These are phyloP conservation scores for Tetranychus cinnabarinus DNA, from an alignment of 1,140 invertebrate species.

Conservation along the genomic window DNA sequence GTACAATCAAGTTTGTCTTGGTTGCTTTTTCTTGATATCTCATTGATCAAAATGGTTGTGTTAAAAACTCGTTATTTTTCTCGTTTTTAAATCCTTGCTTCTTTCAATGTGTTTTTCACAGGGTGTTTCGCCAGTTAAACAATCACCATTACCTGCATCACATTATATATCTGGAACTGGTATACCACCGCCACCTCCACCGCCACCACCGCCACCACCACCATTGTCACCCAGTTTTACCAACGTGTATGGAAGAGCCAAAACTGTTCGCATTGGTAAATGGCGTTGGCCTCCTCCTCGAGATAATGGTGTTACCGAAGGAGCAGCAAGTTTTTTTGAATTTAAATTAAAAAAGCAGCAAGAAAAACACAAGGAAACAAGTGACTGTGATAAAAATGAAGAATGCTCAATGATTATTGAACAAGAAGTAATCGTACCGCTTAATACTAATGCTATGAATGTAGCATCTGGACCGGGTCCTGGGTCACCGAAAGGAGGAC, in stretches of 20 bases:
- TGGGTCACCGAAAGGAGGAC: neutral
- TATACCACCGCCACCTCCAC: neutral
- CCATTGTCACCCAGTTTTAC: constrained; percentile 44
- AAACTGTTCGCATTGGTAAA: constrained; percentile 83
- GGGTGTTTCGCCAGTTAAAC: neutral
- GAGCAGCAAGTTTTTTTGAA: constrained; percentile 49
- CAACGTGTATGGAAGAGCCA: constrained; percentile 71
- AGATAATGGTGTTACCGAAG: constrained; percentile 28
- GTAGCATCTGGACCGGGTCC: neutral
- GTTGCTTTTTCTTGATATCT: no score
- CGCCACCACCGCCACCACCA: constrained; percentile 16
- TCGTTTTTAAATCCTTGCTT: no score
- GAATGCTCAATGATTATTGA: neutral
- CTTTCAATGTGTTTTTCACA: neutral
- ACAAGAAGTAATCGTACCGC: neutral
- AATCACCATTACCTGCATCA: neutral
- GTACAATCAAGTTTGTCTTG: no score
- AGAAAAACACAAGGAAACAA: constrained; percentile 22
- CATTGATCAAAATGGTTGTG: no score
- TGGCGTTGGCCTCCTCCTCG: constrained; percentile 86
- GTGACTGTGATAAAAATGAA: neutral
- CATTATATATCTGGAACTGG: neutral
- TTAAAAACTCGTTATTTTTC: neutral
- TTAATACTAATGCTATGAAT: neutral
- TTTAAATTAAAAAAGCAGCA: constrained; percentile 54